These are phyloP conservation scores for Bettongia penicillata DNA, from an alignment of 2,113 vertebrate species.

Conservation along the genomic window DNA sequence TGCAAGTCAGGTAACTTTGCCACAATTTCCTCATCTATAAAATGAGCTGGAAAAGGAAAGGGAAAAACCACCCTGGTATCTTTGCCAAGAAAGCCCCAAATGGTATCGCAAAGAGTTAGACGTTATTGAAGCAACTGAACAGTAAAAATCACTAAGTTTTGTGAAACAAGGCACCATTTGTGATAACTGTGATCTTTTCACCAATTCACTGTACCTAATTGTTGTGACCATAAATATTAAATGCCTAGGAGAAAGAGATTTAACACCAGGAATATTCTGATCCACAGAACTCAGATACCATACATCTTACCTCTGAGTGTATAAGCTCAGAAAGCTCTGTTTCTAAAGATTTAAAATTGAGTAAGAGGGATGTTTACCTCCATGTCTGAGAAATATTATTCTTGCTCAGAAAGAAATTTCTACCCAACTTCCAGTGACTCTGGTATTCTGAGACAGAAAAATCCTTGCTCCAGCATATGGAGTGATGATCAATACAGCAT, in stretches of 20 bases:
- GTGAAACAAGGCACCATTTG: not conserved
- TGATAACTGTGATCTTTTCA: slow-evolving; percentile 5
- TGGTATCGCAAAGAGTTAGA: not conserved
- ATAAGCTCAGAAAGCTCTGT: not conserved
- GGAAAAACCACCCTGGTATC: not conserved
- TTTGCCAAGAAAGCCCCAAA: not conserved
- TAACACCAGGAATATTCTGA: not conserved
- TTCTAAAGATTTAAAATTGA: slow-evolving; percentile 21
- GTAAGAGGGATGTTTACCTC: not conserved
- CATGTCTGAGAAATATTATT: not conserved
- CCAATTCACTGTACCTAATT: not conserved
- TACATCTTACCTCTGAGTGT: not conserved
- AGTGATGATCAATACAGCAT: not conserved
- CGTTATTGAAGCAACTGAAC: not conserved
- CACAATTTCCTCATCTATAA: not conserved
- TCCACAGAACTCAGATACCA: not conserved
- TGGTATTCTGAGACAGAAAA: not conserved
- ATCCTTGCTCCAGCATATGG: not conserved
- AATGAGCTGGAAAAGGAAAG: not conserved
- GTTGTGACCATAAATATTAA: not conserved
- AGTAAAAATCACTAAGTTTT: not conserved
- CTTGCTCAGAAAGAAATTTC: not conserved
- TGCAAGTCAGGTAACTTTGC: not conserved
- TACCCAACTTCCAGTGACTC: not conserved
- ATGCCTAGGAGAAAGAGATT: not conserved